A percentile compares a stretch with the other conserved stretches of the same genome.
phyloP scores from a whole-genome alignment of 2,888 invertebrate genomes.

The Hermodice carunculata region DNA sequence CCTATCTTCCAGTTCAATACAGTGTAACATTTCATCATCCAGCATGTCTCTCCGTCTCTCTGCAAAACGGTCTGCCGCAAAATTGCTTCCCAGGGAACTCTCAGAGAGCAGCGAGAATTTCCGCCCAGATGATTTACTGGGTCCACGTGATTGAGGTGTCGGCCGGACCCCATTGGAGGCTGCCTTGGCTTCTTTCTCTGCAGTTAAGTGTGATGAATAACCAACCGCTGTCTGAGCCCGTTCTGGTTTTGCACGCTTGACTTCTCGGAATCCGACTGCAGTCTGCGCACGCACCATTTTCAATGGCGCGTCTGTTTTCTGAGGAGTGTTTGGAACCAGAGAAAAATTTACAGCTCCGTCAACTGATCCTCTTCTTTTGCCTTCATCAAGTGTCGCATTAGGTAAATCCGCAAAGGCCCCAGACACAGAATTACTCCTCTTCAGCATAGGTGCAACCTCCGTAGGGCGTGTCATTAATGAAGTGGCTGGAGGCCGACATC shows the following conservation, averaged over 20 bases:
- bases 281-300: neutral
- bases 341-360: too few species aligned
- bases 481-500: too few species aligned
- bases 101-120: constrained; percentile 20
- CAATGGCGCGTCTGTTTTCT: neutral
- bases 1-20: constrained; percentile 42
- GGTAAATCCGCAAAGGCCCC: too few species aligned
- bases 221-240: neutral
- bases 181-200: neutral
- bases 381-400: too few species aligned
- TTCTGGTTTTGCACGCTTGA: neutral
- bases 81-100: constrained; percentile 45
- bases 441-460: too few species aligned
- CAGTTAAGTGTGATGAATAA: neutral
- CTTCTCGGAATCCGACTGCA: neutral
- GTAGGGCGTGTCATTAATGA: too few species aligned
- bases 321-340: neutral
- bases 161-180: neutral
- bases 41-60: constrained; percentile 55
- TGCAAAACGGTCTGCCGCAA: constrained; percentile 53
- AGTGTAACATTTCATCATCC: constrained; percentile 48
- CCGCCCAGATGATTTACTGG: neutral
- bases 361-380: too few species aligned
- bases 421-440: too few species aligned
- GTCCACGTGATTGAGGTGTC: neutral